Conservation (phyloP, 2,797 vertebrate genomes). For the Emydoidea blandingii region DNA sequence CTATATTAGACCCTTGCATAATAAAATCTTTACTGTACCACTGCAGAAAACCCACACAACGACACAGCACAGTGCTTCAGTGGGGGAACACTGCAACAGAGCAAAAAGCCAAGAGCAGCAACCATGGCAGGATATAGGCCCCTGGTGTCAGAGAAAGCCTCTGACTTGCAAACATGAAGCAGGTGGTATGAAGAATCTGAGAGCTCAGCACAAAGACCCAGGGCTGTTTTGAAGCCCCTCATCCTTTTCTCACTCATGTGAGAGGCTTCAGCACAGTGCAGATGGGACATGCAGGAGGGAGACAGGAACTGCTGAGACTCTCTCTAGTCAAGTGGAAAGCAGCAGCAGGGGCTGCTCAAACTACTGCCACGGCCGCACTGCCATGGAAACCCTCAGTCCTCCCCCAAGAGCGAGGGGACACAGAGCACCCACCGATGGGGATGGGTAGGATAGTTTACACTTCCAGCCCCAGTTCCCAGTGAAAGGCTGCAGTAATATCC, state of each 20-base stretch:
- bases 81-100: accelerated
- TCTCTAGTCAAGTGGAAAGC: neutral
- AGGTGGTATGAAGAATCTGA: neutral
- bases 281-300: neutral
- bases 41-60: neutral
- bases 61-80: neutral
- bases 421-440: neutral
- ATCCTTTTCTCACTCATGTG: neutral
- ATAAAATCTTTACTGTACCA: neutral
- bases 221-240: neutral
- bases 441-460: too few species aligned
- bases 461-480: neutral
- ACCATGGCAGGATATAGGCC: neutral
- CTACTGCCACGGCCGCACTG: neutral
- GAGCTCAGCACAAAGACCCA: neutral
- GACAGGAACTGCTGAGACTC: neutral
- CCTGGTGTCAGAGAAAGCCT: neutral
- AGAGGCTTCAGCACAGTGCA: neutral
- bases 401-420: neutral
- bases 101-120: neutral
- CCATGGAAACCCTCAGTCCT: neutral
- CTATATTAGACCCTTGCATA: neutral
- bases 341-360: neutral
- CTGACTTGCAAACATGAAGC: accelerated
- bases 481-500: neutral